Conservation (phyloP, 2,888 invertebrate species). For the Cheilosia vernalis region DNA sequence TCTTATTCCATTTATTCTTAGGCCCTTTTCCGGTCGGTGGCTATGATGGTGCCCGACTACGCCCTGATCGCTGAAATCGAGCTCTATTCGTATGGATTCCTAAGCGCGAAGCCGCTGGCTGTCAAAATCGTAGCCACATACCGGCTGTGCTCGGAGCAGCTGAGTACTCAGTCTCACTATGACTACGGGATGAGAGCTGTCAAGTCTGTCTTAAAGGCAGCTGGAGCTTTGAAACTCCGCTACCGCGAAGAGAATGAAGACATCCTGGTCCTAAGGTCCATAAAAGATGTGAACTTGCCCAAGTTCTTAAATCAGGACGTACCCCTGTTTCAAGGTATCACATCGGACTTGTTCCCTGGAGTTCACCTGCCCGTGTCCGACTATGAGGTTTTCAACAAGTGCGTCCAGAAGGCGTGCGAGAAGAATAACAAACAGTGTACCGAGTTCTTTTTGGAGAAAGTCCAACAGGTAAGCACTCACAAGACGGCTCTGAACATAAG, state of each 20-base stretch:
- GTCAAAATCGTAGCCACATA: slow-evolving; percentile 98
- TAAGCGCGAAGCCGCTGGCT: slow-evolving; percentile 93
- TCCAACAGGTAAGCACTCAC: slow-evolving; percentile 84
- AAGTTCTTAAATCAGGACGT: slow-evolving; percentile 95
- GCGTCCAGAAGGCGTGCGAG: slow-evolving; percentile 86
- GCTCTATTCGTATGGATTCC: slow-evolving; percentile 95
- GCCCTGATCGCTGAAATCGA: slow-evolving; percentile 97
- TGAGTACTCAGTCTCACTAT: slow-evolving; percentile 96
- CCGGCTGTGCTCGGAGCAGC: slow-evolving; percentile 95
- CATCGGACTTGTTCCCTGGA: slow-evolving; percentile 96
- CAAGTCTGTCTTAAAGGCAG: slow-evolving; percentile 95
- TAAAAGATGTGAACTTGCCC: slow-evolving; percentile 96
- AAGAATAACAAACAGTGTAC: slow-evolving; percentile 92
- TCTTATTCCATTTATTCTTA: slow-evolving; percentile 79
- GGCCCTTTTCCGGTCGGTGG: slow-evolving; percentile 96
- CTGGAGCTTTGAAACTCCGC: slow-evolving; percentile 94
- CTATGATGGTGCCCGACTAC: slow-evolving; percentile 99
- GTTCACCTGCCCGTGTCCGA: slow-evolving; percentile 91
- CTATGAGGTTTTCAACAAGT: slow-evolving; percentile 88
- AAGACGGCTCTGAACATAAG: not conserved
- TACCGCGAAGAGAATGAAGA: slow-evolving; percentile 95
- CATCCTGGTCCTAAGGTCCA: slow-evolving; percentile 92
- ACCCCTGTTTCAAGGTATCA: slow-evolving; percentile 96
- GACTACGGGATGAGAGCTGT: slow-evolving; percentile 99
- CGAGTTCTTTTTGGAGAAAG: slow-evolving; percentile 93